Evolutionary conservation across 2,888 invertebrate species (phyloP).

Genomic region (Noctuana brunneofusca): DNA sequence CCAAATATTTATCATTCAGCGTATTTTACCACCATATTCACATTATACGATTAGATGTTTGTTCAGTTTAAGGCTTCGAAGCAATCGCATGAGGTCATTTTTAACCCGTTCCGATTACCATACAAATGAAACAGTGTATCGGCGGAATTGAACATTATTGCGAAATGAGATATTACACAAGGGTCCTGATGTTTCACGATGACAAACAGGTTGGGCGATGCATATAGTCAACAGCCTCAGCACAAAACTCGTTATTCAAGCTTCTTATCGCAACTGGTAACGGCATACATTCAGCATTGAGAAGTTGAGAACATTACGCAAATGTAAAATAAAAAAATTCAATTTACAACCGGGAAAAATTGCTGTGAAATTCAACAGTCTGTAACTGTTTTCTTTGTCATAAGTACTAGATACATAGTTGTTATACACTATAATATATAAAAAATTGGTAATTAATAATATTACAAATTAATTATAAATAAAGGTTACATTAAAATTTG

Average conservation of each 20-base stretch:
- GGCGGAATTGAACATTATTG: background rate
- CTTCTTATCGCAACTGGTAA: conserved; percentile 20
- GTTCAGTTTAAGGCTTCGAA: background rate
- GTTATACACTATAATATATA: no score
- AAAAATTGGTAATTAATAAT: no score
- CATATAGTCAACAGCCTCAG: conserved; percentile 14
- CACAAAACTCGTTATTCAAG: conserved; percentile 28
- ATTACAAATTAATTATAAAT: no score
- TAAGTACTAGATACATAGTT: no score
- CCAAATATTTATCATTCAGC: background rate
- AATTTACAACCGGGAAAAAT: no score
- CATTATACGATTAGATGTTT: background rate
- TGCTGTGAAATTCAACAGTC: no score
- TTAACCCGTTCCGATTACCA: background rate
- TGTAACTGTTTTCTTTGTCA: no score
- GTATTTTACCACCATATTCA: background rate
- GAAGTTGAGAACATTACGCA: conserved; percentile 8
- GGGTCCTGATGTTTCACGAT: conserved; percentile 8
- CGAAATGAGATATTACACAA: conserved; percentile 24
- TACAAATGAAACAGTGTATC: background rate
- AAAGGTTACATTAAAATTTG: no score
- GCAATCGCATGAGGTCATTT: conserved; percentile 8
- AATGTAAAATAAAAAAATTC: conserved; percentile 8
- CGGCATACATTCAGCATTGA: conserved; percentile 15
- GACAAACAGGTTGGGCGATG: conserved; percentile 31